Base-by-base conservation (phyloP, 2,888 invertebrate genomes). In the Zaprionus bogoriensis region DNA sequence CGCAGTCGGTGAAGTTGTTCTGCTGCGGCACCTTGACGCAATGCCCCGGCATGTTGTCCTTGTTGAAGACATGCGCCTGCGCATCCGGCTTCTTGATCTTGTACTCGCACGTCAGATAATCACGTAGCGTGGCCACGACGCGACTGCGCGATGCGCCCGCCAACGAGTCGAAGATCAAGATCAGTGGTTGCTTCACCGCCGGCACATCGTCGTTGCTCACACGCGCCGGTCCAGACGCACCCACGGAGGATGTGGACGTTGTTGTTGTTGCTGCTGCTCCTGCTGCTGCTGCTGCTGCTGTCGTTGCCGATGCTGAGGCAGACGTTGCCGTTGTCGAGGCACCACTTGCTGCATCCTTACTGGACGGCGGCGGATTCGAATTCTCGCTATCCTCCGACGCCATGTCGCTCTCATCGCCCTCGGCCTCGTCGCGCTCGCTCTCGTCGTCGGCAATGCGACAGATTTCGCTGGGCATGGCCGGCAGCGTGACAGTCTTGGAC, bases 1-100 rank as follows among this genome's bases (percentile, higher is more conserved):
- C 99, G 91, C 99, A 99, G 90, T 99, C 99, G 36, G 96, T 97
- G 89, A 95, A 98, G 92, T 99, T 99, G 74, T 95, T 96, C 92
- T 99, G 99, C 89, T 99, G 98, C n/a, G 99, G 99, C 70, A 98
- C 97, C 92, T 96, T 96, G 0, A 97, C 97, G 86, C 94, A 95
- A 72, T 95, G 94, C 4, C 98, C 98, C 87, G 95, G 95, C 82
- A 98, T 96, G 41, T 95, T 95, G 79, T 95, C 94, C 89, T 96
- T 97, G 72, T 94, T 95, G 89, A 96, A 98, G 0, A 78, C 36
- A 48, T 88, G 89, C 38, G 81, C 68, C 46, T 93, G 90, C 87
- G 94, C 94, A 74, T 92, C 93, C 48, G 82, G 79, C 61, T 79
- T 82, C 62, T 96, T 96, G 1, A 94, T 93, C 88, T 94, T 94